These are phyloP conservation scores for Eilema caniola DNA, from an alignment of 2,888 invertebrate species.

Conservation along the genomic window DNA sequence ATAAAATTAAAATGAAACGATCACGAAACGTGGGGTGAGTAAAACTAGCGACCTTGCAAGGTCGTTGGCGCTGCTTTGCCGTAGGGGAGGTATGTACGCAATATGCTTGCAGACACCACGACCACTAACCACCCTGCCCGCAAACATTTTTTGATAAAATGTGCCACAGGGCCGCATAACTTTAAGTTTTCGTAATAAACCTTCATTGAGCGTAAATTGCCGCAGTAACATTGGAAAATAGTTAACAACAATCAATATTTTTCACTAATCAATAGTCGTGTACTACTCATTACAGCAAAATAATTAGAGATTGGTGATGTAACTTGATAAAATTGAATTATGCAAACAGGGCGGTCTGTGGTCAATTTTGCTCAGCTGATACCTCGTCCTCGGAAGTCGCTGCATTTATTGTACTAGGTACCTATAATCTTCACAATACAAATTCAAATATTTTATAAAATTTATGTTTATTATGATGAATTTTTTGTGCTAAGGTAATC, in stretches of 20 bases:
- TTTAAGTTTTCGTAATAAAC: not conserved
- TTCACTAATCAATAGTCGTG: too few relatives aligned
- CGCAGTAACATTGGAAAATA: not conserved
- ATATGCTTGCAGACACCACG: slow-evolving; percentile 43
- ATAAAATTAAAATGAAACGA: slow-evolving; percentile 52
- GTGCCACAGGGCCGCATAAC: too few relatives aligned
- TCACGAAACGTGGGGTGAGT: slow-evolving; percentile 53
- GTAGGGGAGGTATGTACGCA: slow-evolving; percentile 54
- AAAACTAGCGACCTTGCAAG: slow-evolving; percentile 71
- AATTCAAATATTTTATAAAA: too few relatives aligned
- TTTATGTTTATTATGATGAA: too few relatives aligned
- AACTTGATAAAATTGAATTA: too few relatives aligned
- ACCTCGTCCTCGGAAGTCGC: too few relatives aligned
- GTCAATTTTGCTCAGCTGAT: too few relatives aligned
- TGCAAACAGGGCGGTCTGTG: too few relatives aligned
- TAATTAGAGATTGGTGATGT: too few relatives aligned
- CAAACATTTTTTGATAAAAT: slow-evolving; percentile 32
- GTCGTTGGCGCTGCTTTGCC: slow-evolving; percentile 64
- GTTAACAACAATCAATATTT: not conserved
- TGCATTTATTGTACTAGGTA: too few relatives aligned
- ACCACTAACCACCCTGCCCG: slow-evolving; percentile 25
- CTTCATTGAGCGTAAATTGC: not conserved
- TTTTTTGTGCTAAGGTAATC: slow-evolving; percentile 18
- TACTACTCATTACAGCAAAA: too few relatives aligned
- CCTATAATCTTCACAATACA: too few relatives aligned